These are phyloP conservation scores for Bombylius discolor DNA, from an alignment of 2,888 invertebrate genomes.

Conservation along the genomic window DNA sequence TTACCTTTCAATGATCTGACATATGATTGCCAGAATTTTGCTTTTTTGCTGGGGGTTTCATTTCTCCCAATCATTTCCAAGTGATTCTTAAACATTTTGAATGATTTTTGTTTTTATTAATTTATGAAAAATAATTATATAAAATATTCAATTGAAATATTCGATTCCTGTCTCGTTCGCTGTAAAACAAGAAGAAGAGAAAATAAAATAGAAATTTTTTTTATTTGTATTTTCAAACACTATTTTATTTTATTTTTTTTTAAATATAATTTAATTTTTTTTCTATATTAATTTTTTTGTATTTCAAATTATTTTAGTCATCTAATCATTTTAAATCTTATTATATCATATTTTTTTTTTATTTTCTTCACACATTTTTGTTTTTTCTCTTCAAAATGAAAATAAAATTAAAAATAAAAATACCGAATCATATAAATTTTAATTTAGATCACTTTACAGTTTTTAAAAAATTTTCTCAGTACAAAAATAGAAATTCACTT, in stretches of 20 bases:
- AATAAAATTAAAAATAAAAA: too few relatives aligned
- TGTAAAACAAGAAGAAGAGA: constrained; percentile 34
- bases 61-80: constrained; percentile 90
- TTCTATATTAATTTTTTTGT: too few relatives aligned
- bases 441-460: neutral
- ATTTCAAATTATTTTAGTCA: too few relatives aligned
- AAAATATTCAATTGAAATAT: constrained; percentile 12
- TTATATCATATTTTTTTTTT: too few relatives aligned
- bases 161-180: constrained; percentile 63
- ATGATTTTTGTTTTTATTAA: constrained; percentile 39
- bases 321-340: too few relatives aligned
- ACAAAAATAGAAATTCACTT: too few relatives aligned
- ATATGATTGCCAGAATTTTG: constrained; percentile 88
- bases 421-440: too few relatives aligned
- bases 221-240: too few relatives aligned
- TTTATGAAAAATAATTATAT: constrained; percentile 4
- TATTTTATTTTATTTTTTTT: too few relatives aligned
- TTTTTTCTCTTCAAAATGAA: too few relatives aligned
- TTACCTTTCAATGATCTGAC: constrained; percentile 85
- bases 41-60: constrained; percentile 82
- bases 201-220: constrained; percentile 3
- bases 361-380: too few relatives aligned
- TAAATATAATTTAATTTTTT: too few relatives aligned
- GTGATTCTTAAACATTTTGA: constrained; percentile 81
- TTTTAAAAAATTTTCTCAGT: neutral